These are phyloP conservation scores for Mus spretus DNA, from an alignment of 2,797 vertebrate species.

Conservation along the genomic window DNA sequence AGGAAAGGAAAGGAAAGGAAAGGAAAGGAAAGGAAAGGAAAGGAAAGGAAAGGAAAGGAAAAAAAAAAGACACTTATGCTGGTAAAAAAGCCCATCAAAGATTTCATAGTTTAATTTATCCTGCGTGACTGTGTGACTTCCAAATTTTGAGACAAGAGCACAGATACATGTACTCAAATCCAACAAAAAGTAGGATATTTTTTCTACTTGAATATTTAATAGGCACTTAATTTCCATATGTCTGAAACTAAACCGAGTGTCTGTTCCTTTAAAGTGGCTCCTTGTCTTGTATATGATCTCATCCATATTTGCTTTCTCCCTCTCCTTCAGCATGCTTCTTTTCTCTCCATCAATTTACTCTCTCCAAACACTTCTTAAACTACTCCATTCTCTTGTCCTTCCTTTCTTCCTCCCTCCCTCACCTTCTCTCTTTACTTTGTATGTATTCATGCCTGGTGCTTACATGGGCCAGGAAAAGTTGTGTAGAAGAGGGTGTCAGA, in stretches of 20 bases:
- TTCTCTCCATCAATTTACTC: constrained; percentile 3
- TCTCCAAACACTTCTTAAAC: constrained; percentile 10
- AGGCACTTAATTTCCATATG: constrained; percentile 16
- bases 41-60: neutral
- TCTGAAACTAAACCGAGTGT: constrained; percentile 33
- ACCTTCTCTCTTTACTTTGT: neutral
- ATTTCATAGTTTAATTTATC: constrained; percentile 12
- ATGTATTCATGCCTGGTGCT: neutral
- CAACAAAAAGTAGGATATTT: neutral
- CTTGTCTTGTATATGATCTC: neutral
- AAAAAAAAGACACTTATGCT: neutral
- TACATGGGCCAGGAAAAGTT: neutral
- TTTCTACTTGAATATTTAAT: constrained; percentile 6
- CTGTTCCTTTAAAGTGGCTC: neutral
- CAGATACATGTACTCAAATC: neutral
- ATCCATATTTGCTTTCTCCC: constrained; percentile 33
- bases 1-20: too few species aligned
- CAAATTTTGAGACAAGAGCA: constrained; percentile 6
- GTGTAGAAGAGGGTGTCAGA: neutral
- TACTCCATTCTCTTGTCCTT: neutral
- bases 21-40: too few species aligned
- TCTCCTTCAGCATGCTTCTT: neutral
- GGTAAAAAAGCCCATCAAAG: neutral
- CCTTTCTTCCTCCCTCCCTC: too few species aligned
- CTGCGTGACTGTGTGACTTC: neutral